These are phyloP conservation scores for Brenthis daphne DNA, from an alignment of 2,888 invertebrate species.

Conservation along the genomic window DNA sequence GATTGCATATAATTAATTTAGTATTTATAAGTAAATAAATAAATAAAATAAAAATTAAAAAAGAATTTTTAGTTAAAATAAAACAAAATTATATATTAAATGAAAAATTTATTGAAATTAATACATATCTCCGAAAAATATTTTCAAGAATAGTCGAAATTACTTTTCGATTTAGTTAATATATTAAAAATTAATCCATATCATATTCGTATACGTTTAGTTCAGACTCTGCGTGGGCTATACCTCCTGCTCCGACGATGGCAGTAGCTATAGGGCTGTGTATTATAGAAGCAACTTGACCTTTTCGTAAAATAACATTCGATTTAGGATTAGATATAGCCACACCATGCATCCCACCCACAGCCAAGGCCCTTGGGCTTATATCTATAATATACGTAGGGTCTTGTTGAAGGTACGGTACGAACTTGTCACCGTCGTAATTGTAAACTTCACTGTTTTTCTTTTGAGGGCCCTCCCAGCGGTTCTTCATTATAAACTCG, in stretches of 20 bases:
- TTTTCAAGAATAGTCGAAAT: constrained; percentile 72
- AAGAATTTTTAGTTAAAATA: neutral
- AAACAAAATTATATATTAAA: neutral
- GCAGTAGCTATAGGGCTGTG: constrained; percentile 87
- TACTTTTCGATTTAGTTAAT: constrained; percentile 52
- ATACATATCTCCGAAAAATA: constrained; percentile 52
- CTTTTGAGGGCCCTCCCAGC: constrained; percentile 26
- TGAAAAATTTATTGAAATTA: constrained; percentile 4
- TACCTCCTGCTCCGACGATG: constrained; percentile 88
- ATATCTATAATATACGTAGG: constrained; percentile 64
- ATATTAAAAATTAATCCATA: constrained; percentile 44
- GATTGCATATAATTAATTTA: no score
- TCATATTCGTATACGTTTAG: constrained; percentile 81
- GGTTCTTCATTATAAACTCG: constrained; percentile 49
- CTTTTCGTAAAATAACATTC: constrained; percentile 83
- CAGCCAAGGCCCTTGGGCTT: constrained; percentile 85
- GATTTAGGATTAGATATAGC: constrained; percentile 88
- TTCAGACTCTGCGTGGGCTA: constrained; percentile 89
- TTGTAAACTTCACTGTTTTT: constrained; percentile 54
- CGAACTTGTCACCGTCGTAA: constrained; percentile 60
- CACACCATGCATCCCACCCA: constrained; percentile 84
- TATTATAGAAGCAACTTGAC: constrained; percentile 83
- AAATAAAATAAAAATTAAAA: no score
- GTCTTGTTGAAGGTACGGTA: constrained; percentile 50
- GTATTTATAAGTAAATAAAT: no score